Evolutionary conservation across 2,888 invertebrate genomes (phyloP), one percentile per base, ranked within the genome.

Genomic region (Drosophila histrio): DNA sequence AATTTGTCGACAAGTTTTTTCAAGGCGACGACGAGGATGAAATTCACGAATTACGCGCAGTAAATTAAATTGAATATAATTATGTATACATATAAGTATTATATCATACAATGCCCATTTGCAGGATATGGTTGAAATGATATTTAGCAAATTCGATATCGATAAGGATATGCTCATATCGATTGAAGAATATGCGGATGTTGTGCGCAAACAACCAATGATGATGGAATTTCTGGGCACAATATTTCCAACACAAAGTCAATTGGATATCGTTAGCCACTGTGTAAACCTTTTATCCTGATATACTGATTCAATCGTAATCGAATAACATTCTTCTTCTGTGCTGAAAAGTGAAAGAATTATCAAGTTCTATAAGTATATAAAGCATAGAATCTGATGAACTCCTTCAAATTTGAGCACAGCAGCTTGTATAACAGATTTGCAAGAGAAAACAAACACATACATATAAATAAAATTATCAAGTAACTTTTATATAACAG

Each of bases 121-220:
- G 21, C 13, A 60, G 60, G 60, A 60, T 28, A 60, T 60, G 43
- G 28, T 36, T n/a, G 68, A 77, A 28, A 38, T 75, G 52, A 15
- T 77, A 15, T 68, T 78, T 5, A 4, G 19, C 2, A 78, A 77
- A 32, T 78, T 77, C 13, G 79, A 78, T 39, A 0, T 49, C 0
- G 79, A 78, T 36, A 78, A 61, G 44, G 60, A 60, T 36, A 44
- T 53, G 21, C 13, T 53, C n/a, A 60, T 60, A 11, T 34, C 60
- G 1, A 28, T 17, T 1, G 60, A 60, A 0, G 60, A 60, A 13
- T 60, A 60, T 21, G 3, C 1, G 1, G 36, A 22, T 2, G 28
- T 28, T 8, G 60, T 60, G 28, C 53, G 44, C 4, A n/a, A 60
- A n/a, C 36, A 43, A n/a, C 60, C 60, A 6, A 7, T 30, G 13